Percentiles rank a stretch among this genome's conserved stretches.
Conservation (phyloP, 2,888 invertebrate genomes). For the Drosophila affinis region DNA sequence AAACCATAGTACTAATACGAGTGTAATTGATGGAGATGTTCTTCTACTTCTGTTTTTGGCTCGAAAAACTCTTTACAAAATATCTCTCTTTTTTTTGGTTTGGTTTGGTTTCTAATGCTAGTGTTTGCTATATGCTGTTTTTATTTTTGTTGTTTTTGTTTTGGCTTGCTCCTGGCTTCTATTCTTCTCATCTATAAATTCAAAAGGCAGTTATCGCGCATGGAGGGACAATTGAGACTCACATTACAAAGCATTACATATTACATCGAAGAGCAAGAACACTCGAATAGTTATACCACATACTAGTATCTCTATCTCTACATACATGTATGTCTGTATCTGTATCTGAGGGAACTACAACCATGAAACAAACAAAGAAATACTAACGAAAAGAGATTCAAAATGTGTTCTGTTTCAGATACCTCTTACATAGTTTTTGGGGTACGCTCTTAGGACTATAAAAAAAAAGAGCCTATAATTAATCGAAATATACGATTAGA, state of each 20-base stretch:
- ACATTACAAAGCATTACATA: conserved; percentile 56
- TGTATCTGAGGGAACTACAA: conserved; percentile 3
- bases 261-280: conserved; percentile 51
- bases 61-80: conserved; percentile 68
- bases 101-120: conserved; percentile 48
- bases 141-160: background rate
- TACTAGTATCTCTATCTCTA: conserved; percentile 17
- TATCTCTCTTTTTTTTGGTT: conserved; percentile 28
- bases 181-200: conserved; percentile 55
- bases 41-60: conserved; percentile 25
- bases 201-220: conserved; percentile 76
- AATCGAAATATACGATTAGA: conserved; percentile 26
- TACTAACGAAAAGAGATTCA: conserved; percentile 17
- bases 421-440: conserved; percentile 22
- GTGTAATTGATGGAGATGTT: conserved; percentile 17
- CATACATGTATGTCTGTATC: conserved; percentile 3
- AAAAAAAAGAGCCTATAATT: conserved; percentile 49
- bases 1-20: conserved; percentile 1
- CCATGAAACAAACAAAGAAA: background rate
- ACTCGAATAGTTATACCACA: conserved; percentile 42
- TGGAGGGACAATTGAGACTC: conserved; percentile 79
- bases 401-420: conserved; percentile 13
- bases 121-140: conserved; percentile 19
- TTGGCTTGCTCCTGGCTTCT: conserved; percentile 38
- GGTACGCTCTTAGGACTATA: conserved; percentile 61